Percentiles rank a stretch among this genome's conserved stretches.
These are phyloP conservation scores for Drosophila punjabiensis DNA, from an alignment of 1,140 invertebrate genomes.

Conservation along the genomic window DNA sequence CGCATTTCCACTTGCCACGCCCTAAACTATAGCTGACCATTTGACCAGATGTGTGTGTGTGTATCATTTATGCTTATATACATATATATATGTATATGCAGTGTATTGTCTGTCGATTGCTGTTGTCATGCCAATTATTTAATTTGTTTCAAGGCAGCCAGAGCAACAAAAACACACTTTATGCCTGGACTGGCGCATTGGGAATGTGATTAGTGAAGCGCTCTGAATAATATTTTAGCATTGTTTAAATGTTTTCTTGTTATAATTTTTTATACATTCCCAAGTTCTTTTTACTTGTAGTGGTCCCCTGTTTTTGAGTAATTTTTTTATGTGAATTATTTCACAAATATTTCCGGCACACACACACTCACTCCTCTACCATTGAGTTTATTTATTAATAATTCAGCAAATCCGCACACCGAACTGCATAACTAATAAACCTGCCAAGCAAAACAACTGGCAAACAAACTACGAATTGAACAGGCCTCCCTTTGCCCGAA, in stretches of 20 bases:
- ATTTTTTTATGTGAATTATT: constrained; percentile 1
- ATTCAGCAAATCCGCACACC: constrained; percentile 59
- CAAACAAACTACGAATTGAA: constrained; percentile 34
- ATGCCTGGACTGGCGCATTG: constrained; percentile 13
- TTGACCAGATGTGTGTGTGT: constrained; percentile 17
- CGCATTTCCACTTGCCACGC: constrained; percentile 27
- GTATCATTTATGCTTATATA: constrained; percentile 4
- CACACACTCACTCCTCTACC: too few species aligned
- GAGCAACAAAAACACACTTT: constrained; percentile 28
- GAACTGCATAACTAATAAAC: constrained; percentile 80
- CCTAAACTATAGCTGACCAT: constrained; percentile 36
- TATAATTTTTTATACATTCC: neutral
- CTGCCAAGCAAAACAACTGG: constrained; percentile 57
- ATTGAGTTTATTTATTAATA: constrained; percentile 71
- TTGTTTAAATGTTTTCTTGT: neutral
- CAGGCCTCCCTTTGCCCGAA: constrained; percentile 7
- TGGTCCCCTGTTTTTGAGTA: neutral
- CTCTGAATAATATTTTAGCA: constrained; percentile 20
- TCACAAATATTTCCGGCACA: neutral
- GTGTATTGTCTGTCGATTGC: constrained; percentile 48
- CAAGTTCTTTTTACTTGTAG: neutral
- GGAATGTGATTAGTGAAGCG: constrained; percentile 61
- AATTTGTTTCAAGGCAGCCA: constrained; percentile 64
- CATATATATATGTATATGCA: constrained; percentile 17
- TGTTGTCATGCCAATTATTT: constrained; percentile 81